Conservation (phyloP, 1,140 invertebrate species). For the Lysiphlebus fabarum region DNA sequence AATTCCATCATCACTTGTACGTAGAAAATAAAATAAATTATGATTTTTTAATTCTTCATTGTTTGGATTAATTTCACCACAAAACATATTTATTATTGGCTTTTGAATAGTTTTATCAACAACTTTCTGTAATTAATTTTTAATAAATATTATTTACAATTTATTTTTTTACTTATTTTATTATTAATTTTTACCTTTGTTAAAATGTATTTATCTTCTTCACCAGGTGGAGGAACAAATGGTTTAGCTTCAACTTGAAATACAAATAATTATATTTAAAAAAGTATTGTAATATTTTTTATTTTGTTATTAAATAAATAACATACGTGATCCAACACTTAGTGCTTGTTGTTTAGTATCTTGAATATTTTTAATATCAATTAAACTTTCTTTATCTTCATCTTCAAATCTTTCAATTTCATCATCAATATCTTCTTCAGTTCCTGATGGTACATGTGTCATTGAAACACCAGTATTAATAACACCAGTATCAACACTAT, state of each 20-base stretch:
- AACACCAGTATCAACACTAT: slow-evolving; percentile 18
- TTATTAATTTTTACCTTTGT: slow-evolving; percentile 35
- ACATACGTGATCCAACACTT: slow-evolving; percentile 9
- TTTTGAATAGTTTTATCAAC: slow-evolving; percentile 64
- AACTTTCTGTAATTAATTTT: slow-evolving; percentile 55
- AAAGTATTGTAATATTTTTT: too few species aligned
- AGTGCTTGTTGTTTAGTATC: slow-evolving; percentile 14
- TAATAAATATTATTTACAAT: slow-evolving; percentile 11
- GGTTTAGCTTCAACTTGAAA: slow-evolving; percentile 14
- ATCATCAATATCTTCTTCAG: slow-evolving; percentile 40
- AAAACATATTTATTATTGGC: slow-evolving; percentile 67
- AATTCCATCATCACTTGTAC: slow-evolving; percentile 59
- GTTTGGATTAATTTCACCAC: slow-evolving; percentile 58
- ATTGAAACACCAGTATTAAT: slow-evolving; percentile 33
- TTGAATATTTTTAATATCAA: not conserved
- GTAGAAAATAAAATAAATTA: slow-evolving; percentile 66
- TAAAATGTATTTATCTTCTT: slow-evolving; percentile 54
- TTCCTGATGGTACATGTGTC: slow-evolving; percentile 40
- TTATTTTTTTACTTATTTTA: not conserved
- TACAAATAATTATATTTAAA: not conserved
- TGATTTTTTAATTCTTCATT: slow-evolving; percentile 49
- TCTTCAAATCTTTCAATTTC: slow-evolving; percentile 47
- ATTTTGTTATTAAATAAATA: not conserved
- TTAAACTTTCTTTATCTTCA: slow-evolving; percentile 8
- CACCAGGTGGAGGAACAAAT: slow-evolving; percentile 42